Conservation (phyloP, 2,888 invertebrate genomes). For the Rapana venosa region DNA sequence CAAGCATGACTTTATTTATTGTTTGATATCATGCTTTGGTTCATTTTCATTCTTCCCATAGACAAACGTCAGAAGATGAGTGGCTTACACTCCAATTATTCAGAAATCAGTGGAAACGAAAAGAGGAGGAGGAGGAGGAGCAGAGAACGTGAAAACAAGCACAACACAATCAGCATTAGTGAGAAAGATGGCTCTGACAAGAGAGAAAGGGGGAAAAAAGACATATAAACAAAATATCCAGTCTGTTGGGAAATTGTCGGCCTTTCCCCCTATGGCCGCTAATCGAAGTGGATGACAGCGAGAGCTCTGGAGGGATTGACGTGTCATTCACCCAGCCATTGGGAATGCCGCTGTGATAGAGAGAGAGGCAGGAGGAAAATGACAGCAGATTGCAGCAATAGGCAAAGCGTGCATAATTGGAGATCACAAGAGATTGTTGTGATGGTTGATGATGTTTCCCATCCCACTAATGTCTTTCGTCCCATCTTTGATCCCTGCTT, state of each 20-base stretch:
- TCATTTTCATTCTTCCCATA: too few relatives aligned
- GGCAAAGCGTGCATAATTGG: conserved; percentile 14
- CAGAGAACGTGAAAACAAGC: not conserved
- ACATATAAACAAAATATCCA: not conserved
- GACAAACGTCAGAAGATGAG: too few relatives aligned
- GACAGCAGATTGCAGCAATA: conserved; percentile 16
- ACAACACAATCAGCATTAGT: conserved; percentile 14
- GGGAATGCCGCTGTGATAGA: not conserved
- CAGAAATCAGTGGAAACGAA: not conserved
- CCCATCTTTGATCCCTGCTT: not conserved
- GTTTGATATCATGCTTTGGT: too few relatives aligned
- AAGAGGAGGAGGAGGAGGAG: not conserved
- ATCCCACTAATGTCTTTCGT: conserved; percentile 12
- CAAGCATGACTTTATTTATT: too few relatives aligned
- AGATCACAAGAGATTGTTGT: not conserved
- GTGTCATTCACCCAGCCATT: not conserved
- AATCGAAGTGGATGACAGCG: conserved; percentile 18
- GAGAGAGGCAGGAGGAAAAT: not conserved
- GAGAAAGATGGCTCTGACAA: not conserved
- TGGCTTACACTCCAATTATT: too few relatives aligned
- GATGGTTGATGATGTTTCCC: conserved; percentile 34
- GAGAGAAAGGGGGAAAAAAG: not conserved
- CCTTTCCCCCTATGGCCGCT: not conserved
- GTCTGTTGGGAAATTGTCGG: not conserved
- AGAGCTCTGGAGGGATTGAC: not conserved